Evolutionary conservation across 2,113 vertebrate species (phyloP), one percentile per base, ranked within the genome.

Genomic region (Myotis brandtii): DNA sequence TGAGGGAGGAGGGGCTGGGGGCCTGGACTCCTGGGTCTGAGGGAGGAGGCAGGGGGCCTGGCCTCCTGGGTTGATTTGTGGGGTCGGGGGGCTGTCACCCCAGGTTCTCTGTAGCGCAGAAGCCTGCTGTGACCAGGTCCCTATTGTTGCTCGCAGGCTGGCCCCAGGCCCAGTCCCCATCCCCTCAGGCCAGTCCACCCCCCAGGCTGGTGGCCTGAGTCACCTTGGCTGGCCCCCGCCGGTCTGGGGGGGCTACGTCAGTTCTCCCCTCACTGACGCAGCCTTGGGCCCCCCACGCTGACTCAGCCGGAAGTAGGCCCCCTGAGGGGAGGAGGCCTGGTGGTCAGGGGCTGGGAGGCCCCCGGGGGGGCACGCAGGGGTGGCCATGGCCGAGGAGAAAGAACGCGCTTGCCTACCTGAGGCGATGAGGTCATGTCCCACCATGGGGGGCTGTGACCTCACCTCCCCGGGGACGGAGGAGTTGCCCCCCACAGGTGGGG

Each of bases 251-350:
- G 91, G 81, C 96, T 93, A 96, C 93, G 92, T 97, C 96, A 98
- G 95, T 70, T 90, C 94, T 97, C 96, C 95, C 96, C 91, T 97
- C 91, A 95, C 83, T 97, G 97, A 98, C 97, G 97, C 96, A 97
- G 96, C 94, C 84, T 82, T 12, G 40, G 96, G 90, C 97, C 97
- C 97, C 97, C 96, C 96, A 96, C 94, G 4, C 96, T 98, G 97
- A 98, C 89, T 98, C 97, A 98, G 96, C 96, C 96, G 97, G 97
- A 98, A 98, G 96, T 82, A 96, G 96, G 95, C 96, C 97, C 97
- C 97, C 92, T 76, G 72, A 91, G 95, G 93, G 97, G 97, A 16
- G 95, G 96, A 88, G 95, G 95, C 89, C 94, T 66, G 83, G 95
- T 94, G 97, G 96, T 93, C 96, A 94, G 93, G 96, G 92, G 90